Evolutionary conservation across 2,888 invertebrate species (phyloP), one percentile per base, ranked within the genome.

Genomic region (Brachypalpus laphriformis): DNA sequence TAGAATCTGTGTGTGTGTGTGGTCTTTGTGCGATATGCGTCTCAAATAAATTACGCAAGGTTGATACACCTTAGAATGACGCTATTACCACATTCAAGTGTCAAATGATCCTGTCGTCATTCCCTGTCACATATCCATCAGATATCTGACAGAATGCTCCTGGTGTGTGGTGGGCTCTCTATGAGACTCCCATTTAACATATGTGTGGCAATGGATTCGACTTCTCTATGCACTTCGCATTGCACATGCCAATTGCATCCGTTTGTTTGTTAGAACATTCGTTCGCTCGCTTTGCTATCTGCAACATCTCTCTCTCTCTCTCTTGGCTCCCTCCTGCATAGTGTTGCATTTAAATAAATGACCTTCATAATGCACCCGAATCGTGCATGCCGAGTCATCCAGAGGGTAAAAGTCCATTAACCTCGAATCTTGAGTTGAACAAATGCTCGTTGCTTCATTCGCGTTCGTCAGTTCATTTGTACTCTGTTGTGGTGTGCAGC

Each of bases 321-420:
- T n/a, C n/a, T 34, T 34, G 11, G 9, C 49, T 31, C 25, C 28
- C 14, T 42, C 9, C 7, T 78, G 81, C 75, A 81, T 65, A 81
- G 85, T 81, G 75, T 85, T 85, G 85, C 85, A 85, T 85, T 85
- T 81, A 85, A 85, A 85, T 81, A 85, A 85, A 81, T 81, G 85
- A 85, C 85, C 85, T 85, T 85, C 85, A 85, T 85, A 85, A 81
- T 85, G 85, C 85, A 85, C 81, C 85, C 85, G 85, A 85, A 85
- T 85, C 85, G 85, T 76, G 71, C 81, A 85, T 81, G 85, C 66
- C 81, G 75, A 85, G 85, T 85, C 85, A 85, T 85, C 85, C 85
- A 85, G 85, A 85, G 85, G 85, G 85, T 85, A 85, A 85, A 85
- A 85, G 85, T 85, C 85, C 85, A 85, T 85, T 85, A 85, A 85